These are phyloP conservation scores for Nanorana parkeri DNA, from an alignment of 2,113 vertebrate genomes.

Conservation along the genomic window DNA sequence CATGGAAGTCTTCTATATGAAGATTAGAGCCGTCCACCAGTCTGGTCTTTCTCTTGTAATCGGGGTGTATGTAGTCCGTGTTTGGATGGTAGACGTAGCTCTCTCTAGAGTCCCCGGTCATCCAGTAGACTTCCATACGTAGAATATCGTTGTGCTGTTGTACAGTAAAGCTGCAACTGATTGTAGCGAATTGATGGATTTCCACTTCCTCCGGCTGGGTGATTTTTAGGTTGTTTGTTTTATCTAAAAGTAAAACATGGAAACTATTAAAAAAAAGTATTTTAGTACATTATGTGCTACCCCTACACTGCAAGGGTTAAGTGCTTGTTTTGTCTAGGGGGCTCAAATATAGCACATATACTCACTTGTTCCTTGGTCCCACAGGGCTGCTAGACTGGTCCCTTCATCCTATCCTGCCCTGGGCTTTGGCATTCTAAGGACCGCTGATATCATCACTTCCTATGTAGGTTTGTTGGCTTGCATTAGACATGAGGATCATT, in stretches of 20 bases:
- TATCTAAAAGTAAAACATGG: background rate
- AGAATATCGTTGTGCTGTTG: background rate
- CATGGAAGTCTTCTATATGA: slow-evolving; percentile 15
- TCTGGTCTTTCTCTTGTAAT: slow-evolving; percentile 14
- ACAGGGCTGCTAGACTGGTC: no score
- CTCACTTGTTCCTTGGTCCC: no score
- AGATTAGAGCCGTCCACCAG: slow-evolving; percentile 20
- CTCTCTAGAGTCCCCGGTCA: slow-evolving; percentile 5
- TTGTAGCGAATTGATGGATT: background rate
- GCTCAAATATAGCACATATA: no score
- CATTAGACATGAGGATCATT: no score
- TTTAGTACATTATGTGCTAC: no score
- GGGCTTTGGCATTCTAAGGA: no score
- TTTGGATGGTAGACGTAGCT: slow-evolving; percentile 34
- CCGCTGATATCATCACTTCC: no score
- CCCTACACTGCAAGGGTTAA: no score
- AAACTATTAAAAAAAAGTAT: background rate
- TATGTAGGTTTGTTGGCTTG: no score
- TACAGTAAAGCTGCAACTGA: slow-evolving; percentile 26
- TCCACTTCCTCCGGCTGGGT: background rate
- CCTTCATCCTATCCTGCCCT: no score
- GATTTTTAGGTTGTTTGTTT: background rate
- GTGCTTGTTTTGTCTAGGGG: no score
- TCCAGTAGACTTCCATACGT: slow-evolving; percentile 27
- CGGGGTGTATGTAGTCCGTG: slow-evolving; percentile 20